Percentiles rank a stretch among this genome's conserved stretches.
These are phyloP conservation scores for Phalanger gymnotis DNA, from an alignment of 2,797 vertebrate genomes.

Conservation along the genomic window DNA sequence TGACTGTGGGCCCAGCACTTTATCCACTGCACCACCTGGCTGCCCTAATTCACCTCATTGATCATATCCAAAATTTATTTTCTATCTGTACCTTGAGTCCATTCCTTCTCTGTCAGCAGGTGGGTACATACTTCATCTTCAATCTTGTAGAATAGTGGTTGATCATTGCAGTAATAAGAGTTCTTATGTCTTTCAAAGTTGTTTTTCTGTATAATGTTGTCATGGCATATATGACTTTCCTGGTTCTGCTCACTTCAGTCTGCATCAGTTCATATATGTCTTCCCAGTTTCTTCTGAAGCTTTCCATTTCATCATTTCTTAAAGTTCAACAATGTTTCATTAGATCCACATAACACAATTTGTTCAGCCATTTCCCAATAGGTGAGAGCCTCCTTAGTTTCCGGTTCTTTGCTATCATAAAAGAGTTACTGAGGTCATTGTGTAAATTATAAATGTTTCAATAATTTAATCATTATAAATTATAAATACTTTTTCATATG, in stretches of 20 bases:
- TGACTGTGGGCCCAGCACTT: too few relatives aligned
- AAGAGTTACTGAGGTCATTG: too few relatives aligned
- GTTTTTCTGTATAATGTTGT: neutral
- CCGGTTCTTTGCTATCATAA: too few relatives aligned
- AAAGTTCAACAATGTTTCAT: too few relatives aligned
- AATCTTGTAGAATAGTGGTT: neutral
- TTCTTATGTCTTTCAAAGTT: neutral
- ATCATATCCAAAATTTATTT: neutral
- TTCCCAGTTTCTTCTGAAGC: neutral
- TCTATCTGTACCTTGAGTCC: neutral
- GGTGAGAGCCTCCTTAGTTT: too few relatives aligned
- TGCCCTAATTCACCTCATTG: neutral
- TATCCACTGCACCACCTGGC: neutral
- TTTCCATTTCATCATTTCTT: neutral
- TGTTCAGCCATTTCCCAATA: too few relatives aligned
- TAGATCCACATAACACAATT: too few relatives aligned
- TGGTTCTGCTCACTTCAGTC: neutral
- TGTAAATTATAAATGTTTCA: too few relatives aligned
- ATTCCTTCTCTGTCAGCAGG: neutral
- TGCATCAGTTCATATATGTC: neutral
- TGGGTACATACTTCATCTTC: too few relatives aligned
- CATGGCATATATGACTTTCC: neutral
- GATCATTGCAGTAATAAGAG: neutral
- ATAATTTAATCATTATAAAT: too few relatives aligned
- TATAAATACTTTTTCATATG: too few relatives aligned